These are phyloP conservation scores for Kryptolebias ocellatus DNA, from an alignment of 2,797 vertebrate genomes.

Conservation along the genomic window DNA sequence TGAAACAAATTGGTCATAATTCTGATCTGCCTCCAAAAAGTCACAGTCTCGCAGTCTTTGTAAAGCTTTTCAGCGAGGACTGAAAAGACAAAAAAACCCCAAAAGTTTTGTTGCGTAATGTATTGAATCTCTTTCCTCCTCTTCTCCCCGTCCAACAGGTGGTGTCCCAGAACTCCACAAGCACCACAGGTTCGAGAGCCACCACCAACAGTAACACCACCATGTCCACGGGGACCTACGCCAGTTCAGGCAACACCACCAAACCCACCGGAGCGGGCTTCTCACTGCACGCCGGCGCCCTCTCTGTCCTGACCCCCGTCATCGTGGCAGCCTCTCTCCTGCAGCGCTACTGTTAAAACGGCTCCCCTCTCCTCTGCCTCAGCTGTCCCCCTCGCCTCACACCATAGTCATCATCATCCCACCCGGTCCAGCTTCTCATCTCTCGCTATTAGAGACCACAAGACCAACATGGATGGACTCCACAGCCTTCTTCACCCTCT, in stretches of 20 bases:
- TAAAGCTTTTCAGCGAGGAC: too few species aligned
- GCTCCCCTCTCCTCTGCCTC: constrained; percentile 25
- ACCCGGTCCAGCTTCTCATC: constrained; percentile 41
- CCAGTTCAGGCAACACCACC: constrained; percentile 70
- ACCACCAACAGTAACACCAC: constrained; percentile 61
- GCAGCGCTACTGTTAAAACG: constrained; percentile 86
- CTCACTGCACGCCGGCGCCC: constrained; percentile 78
- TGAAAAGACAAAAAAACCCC: too few species aligned
- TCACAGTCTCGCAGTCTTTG: too few species aligned
- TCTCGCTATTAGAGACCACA: constrained; percentile 52
- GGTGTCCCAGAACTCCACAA: constrained; percentile 51
- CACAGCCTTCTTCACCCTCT: constrained; percentile 31
- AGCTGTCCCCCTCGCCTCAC: constrained; percentile 9
- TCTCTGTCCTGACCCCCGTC: constrained; percentile 76
- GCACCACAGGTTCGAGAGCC: constrained; percentile 38
- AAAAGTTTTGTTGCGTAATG: neutral
- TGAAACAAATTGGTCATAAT: too few species aligned
- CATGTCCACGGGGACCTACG: constrained; percentile 50
- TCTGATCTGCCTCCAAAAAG: neutral
- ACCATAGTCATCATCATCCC: constrained; percentile 12
- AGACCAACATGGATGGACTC: constrained; percentile 70
- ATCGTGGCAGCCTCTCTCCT: constrained; percentile 82
- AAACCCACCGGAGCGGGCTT: constrained; percentile 67
- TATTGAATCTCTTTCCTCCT: neutral
- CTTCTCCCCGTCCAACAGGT: constrained; percentile 52